Percentiles rank a stretch among this genome's conserved stretches.
These are phyloP conservation scores for Diogma glabrata DNA, from an alignment of 2,888 invertebrate genomes.

Conservation along the genomic window DNA sequence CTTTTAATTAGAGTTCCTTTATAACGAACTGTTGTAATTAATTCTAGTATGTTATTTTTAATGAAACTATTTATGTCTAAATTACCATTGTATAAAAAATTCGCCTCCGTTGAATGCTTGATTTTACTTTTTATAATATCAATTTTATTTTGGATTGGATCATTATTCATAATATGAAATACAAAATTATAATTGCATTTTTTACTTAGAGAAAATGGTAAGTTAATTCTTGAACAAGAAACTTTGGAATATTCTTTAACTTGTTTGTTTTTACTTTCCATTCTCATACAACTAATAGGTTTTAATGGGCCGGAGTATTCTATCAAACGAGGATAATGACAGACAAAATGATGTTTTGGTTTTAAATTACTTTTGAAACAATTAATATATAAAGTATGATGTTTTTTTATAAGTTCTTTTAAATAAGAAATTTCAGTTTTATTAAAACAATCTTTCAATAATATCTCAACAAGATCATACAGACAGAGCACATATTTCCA, in stretches of 20 bases:
- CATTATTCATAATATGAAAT: not conserved
- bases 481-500: not conserved
- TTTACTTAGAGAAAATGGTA: not conserved
- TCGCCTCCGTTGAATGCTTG: not conserved
- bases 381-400: not conserved
- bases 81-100: not conserved
- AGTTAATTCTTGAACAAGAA: not conserved
- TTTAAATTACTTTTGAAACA: not conserved
- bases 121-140: not conserved
- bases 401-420: not conserved
- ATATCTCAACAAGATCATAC: not conserved
- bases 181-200: not conserved
- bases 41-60: not conserved
- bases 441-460: slow-evolving; percentile 1
- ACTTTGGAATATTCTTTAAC: not conserved
- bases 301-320: not conserved
- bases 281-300: not conserved
- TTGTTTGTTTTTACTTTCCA: not conserved
- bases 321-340: not conserved
- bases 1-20: not conserved
- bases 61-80: not conserved
- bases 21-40: not conserved
- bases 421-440: not conserved
- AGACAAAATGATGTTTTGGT: not conserved
- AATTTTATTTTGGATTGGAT: not conserved